Evolutionary conservation across 2,797 vertebrate species (phyloP), one percentile per base, ranked within the genome.

Genomic region (Limnodromus scolopaceus): DNA sequence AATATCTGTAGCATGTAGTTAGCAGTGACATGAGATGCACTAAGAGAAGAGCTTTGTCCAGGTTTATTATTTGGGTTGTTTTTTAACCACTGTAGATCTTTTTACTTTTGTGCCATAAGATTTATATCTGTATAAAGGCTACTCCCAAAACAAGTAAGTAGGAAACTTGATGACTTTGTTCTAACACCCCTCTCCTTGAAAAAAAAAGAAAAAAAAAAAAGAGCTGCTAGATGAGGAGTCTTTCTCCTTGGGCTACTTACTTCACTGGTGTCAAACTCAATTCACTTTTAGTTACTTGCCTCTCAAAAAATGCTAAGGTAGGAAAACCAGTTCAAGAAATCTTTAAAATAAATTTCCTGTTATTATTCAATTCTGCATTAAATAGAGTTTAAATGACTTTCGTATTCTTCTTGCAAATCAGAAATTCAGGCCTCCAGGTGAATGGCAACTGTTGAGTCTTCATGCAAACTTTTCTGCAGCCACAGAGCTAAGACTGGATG

Each of bases 151-250:
- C 23, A 91, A 93, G 25, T 34, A 80, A 63, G 51, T 5, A 55
- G 12, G 32, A 94, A 94, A 66, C 48, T 36, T 1, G 0, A 66
- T 68, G 24, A 63, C 8, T 94, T 80, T 87, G 10, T 39, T 87
- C 43, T 53, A 72, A 53, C 3, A 24, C 2, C 7, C 2, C 1
- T 4, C 2, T 2, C 3, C 18, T 12, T 8, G 38, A 46, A 22
- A 46, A 46, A 45, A 18, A 25, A 28, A 36, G 39, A 49, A 28
- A 46, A 46, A 48, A 23, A 27, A 51, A 51, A 51, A 68, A 8
- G 10, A 28, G 9, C 10, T 82, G 71, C 7, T 34, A 41, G 30
- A 63, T 63, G 27, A 72, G 61, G 46, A 79, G 11, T 41, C 39
- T 75, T 89, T 92, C 66, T 84, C 32, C 57, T 20, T 53, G 43